Conservation (phyloP, 2,888 invertebrate genomes). For the Bibio marci region DNA sequence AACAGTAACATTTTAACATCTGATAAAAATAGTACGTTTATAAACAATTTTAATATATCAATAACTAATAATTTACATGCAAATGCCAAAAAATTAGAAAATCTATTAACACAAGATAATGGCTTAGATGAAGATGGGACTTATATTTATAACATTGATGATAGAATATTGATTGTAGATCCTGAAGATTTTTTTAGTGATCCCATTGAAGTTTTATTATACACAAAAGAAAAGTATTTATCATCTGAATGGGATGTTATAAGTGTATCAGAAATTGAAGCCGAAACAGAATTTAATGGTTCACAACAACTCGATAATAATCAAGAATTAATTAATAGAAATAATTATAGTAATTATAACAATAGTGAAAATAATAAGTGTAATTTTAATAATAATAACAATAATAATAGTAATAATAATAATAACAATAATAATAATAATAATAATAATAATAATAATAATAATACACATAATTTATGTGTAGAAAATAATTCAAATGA, state of each 20-base stretch:
- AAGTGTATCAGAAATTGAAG: conserved; percentile 11
- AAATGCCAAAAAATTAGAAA: background rate
- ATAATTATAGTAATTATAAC: background rate
- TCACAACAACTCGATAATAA: background rate
- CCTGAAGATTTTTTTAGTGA: conserved; percentile 28
- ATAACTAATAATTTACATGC: background rate
- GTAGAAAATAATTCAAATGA: background rate
- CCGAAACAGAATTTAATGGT: background rate
- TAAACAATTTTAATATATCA: too few species aligned
- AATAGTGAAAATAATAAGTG: background rate
- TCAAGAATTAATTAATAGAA: background rate
- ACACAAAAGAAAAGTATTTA: conserved; percentile 23
- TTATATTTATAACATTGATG: too few species aligned
- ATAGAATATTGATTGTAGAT: conserved; percentile 11
- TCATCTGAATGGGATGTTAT: conserved; percentile 26
- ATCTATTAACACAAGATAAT: background rate
- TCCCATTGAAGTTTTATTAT: conserved; percentile 25
- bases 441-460: background rate
- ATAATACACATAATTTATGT: background rate
- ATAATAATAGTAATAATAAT: background rate
- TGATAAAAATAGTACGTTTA: background rate
- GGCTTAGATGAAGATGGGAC: too few species aligned
- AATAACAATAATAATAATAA: conserved; percentile 1
- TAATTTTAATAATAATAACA: background rate
- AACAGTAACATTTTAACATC: background rate